Evolutionary conservation across 2,888 invertebrate genomes (phyloP), one percentile per base, ranked within the genome.

Genomic region (Ceramica pisi): DNA sequence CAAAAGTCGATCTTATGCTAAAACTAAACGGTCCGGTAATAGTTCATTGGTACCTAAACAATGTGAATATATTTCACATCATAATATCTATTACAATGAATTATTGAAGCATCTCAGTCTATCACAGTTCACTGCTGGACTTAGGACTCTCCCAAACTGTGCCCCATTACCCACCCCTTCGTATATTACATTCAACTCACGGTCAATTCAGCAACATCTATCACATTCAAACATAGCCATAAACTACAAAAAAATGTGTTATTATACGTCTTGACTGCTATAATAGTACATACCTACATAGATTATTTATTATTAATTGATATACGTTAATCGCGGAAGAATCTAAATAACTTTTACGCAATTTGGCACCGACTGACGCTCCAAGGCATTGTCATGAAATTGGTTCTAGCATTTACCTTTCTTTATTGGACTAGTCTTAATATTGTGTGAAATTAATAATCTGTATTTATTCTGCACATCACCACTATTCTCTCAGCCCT

Each of bases 341-440:
- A 71, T 65, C 21, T 55, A 23, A 48, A 68, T 76, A 23, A 69
- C 77, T 55, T 68, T 41, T 53, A 72, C 21, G 66, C 38, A 48
- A 31, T 26, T 35, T 50, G 26, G 44, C 26, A 41, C 5, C 41
- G 41, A 41, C 14, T 5, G 46, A 31, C 9, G n/a, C 12, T 61
- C 16, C 50, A 69, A 46, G 56, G 46, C 9, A 56, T 60, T 59
- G 41, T 23, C 23, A 50, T 51, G 50, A 53, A 62, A 77, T 70
- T 44, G 38, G 56, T 69, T 56, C 21, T 44, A 46, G 50, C 16
- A 57, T 56, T 61, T 56, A 50, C 10, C 35, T 23, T 23, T 1
- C 55, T 12, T 23, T 46, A 50, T 64, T 57, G 50, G 8, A 31
- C 4, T 26, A 5, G 8, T 55, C 21, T 50, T 50, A 21, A 9